Conservation (phyloP, 2,888 invertebrate species). For the Lydus trimaculatus region DNA sequence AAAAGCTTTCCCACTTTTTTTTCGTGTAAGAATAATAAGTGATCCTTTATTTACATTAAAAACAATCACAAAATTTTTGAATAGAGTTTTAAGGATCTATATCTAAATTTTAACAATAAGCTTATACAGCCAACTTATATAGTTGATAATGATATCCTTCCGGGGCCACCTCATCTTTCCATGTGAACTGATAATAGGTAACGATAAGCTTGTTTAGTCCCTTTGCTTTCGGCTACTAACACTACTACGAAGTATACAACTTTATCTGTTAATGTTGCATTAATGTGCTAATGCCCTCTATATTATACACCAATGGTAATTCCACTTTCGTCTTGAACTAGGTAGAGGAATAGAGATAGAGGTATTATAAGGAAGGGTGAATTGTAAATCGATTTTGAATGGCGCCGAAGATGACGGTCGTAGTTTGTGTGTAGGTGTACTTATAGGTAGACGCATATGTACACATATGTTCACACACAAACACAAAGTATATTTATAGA, state of each 20-base stretch:
- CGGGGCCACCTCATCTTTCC: slow-evolving; percentile 45
- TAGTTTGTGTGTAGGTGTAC: neutral
- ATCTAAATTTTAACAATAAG: slow-evolving; percentile 8
- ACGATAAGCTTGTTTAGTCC: slow-evolving; percentile 43
- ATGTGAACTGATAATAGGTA: slow-evolving; percentile 54
- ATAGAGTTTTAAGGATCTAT: slow-evolving; percentile 1
- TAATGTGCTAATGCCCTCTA: slow-evolving; percentile 47
- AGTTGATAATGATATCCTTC: slow-evolving; percentile 54
- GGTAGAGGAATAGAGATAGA: neutral
- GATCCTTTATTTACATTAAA: neutral
- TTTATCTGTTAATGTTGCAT: slow-evolving; percentile 43
- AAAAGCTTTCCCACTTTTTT: neutral
- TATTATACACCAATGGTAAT: slow-evolving; percentile 38
- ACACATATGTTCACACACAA: neutral
- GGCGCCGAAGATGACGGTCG: slow-evolving; percentile 1
- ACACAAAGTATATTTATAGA: neutral
- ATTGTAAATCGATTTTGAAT: slow-evolving; percentile 10
- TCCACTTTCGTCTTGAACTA: slow-evolving; percentile 44
- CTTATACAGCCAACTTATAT: slow-evolving; percentile 8
- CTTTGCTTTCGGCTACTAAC: slow-evolving; percentile 11
- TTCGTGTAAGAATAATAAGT: neutral
- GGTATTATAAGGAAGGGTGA: neutral
- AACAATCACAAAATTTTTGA: neutral
- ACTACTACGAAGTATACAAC: slow-evolving; percentile 22
- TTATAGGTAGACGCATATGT: neutral